Evolutionary conservation across 2,888 invertebrate genomes (phyloP), one percentile per base, ranked within the genome.

Genomic region (Myopa testacea): DNA sequence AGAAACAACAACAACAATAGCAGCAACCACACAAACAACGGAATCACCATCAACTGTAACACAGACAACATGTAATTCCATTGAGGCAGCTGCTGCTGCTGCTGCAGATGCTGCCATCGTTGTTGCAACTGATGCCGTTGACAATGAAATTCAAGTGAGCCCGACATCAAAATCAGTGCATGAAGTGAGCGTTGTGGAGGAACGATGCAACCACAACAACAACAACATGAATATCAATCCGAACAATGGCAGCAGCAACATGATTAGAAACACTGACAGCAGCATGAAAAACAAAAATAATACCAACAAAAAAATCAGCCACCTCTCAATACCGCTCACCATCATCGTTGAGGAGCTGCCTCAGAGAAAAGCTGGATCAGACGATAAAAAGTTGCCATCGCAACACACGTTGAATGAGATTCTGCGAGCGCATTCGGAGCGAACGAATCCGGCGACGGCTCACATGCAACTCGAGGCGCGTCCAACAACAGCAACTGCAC

Each of bases 341-440:
- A 45, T 45, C 45, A 45, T 55, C 5, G 50, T 8, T 50, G 10
- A 50, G 50, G 16, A 55, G 55, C 8, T 8, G 55, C 5, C 45
- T 1, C 8, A 3, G 0, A n/a, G 55, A 55, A 55, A n/a, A 55
- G 55, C 16, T n/a, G 55, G 4, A 55, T 5, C 60, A 40, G 8
- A 62, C 40, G 38, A 37, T 38, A 12, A 65, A 16, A 63, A 34
- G 37, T 12, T 65, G 65, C 38, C 67, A 52, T 55, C 75, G n/a
- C 65, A 70, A 19, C 68, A 70, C 7, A 63, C 69, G 0, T 16
- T 79, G 26, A 19, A 78, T 34, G 76, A 76, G 37, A 76, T 78
- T 19, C 26, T 80, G 67, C 14, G 65, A 38, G 76, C 76, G n/a
- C 74, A 75, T 19, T 62, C 76, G 12, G 78, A 76, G 26, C 75